phyloP scores from a whole-genome alignment of 2,113 vertebrate genomes.

The Bujurquina vittata region DNA sequence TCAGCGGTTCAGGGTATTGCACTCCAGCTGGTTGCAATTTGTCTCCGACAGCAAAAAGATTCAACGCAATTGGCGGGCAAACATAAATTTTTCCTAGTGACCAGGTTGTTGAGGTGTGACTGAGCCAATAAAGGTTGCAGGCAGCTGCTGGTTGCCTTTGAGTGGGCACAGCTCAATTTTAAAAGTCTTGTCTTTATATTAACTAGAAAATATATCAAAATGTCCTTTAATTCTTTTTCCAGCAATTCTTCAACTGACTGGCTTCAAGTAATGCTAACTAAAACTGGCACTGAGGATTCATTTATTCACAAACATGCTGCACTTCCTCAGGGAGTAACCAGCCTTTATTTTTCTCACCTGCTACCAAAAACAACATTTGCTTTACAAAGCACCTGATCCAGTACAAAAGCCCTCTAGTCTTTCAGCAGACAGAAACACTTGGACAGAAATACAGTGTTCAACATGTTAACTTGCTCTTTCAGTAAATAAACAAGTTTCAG shows the following conservation, averaged over 20 bases:
- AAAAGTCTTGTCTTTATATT: neutral
- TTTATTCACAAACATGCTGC: neutral
- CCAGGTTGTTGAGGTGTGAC: neutral
- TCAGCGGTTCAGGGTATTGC: neutral
- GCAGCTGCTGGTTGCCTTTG: neutral
- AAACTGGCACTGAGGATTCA: neutral
- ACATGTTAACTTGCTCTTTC: neutral
- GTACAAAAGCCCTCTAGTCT: neutral
- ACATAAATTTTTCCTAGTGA: neutral
- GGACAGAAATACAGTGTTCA: no score
- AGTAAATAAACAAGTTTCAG: neutral
- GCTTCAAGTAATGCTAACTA: neutral
- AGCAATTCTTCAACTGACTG: neutral
- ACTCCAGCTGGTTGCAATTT: neutral
- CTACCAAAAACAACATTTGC: no score
- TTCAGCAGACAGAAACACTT: accelerated
- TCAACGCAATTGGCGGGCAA: neutral
- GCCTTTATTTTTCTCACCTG: accelerated
- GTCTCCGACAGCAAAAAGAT: neutral
- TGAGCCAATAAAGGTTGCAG: accelerated
- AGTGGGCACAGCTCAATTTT: neutral
- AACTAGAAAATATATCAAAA: neutral
- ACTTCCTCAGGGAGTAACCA: accelerated
- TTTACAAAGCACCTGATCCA: no score
- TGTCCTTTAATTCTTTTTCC: neutral